phyloP scores from a whole-genome alignment of 2,113 vertebrate species.

The Callipepla squamata region DNA sequence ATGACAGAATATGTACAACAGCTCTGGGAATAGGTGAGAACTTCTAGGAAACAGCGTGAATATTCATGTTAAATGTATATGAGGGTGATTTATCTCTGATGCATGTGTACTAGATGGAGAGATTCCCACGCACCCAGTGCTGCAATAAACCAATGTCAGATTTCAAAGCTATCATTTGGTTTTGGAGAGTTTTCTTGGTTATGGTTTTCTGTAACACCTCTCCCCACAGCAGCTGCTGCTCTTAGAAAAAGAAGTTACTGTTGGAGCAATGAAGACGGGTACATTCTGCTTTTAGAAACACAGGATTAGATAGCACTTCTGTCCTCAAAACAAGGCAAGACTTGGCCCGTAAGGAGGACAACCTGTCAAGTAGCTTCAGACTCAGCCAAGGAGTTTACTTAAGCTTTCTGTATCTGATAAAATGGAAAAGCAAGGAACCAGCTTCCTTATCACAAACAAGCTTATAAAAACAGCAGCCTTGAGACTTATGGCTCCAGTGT shows the following conservation, averaged over 20 bases:
- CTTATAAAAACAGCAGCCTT: neutral
- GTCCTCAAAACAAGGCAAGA: neutral
- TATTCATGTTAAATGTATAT: no score
- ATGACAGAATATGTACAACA: no score
- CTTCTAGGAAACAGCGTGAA: no score
- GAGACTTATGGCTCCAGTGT: neutral
- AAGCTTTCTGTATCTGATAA: neutral
- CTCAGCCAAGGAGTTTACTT: neutral
- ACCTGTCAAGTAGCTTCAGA: neutral
- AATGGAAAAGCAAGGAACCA: neutral
- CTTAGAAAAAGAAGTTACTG: neutral
- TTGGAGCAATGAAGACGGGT: neutral
- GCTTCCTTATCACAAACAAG: neutral
- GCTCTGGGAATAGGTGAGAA: no score
- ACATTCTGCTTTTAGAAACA: neutral
- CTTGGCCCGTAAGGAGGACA: neutral
- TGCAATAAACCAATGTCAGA: no score
- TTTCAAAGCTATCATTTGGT: no score
- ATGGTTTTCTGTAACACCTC: neutral
- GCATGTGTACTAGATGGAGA: no score
- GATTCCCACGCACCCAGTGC: no score
- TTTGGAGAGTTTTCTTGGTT: no score
- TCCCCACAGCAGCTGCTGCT: conserved; percentile 8
- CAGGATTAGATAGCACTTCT: neutral
- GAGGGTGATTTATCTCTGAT: no score